Percentiles rank a stretch among this genome's conserved stretches.
Evolutionary conservation across 1,140 invertebrate genomes (phyloP).

Genomic region (Acyrthosiphon pisum): DNA sequence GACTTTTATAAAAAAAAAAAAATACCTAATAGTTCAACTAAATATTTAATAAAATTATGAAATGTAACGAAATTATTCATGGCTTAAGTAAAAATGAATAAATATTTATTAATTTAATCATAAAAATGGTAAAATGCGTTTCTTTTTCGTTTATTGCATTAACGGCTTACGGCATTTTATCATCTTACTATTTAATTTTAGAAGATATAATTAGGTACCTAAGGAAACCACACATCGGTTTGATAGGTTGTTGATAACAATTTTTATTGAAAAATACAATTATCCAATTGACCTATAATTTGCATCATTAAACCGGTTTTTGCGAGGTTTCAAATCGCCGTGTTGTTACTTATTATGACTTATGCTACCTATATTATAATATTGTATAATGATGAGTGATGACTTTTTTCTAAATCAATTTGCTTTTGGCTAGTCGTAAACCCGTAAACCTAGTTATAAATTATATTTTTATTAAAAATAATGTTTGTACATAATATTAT

Average conservation of each 20-base stretch:
- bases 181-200: background rate
- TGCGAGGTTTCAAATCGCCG: background rate
- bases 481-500: background rate
- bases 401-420: background rate
- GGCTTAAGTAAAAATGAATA: background rate
- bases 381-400: background rate
- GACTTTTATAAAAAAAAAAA: background rate
- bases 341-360: background rate
- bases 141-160: background rate
- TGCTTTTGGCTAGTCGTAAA: background rate
- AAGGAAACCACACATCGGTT: background rate
- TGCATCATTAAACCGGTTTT: slow-evolving; percentile 29
- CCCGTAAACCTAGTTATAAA: background rate
- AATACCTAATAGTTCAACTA: background rate
- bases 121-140: background rate
- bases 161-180: background rate
- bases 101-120: background rate
- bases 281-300: slow-evolving; percentile 25
- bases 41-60: background rate
- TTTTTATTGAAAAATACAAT: background rate
- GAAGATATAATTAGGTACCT: background rate
- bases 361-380: background rate
- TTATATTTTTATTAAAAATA: background rate
- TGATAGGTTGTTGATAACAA: background rate
- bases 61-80: background rate